Evolutionary conservation across 2,113 vertebrate species (phyloP), one percentile per base, ranked within the genome.

Genomic region (Cranoglanis bouderius): DNA sequence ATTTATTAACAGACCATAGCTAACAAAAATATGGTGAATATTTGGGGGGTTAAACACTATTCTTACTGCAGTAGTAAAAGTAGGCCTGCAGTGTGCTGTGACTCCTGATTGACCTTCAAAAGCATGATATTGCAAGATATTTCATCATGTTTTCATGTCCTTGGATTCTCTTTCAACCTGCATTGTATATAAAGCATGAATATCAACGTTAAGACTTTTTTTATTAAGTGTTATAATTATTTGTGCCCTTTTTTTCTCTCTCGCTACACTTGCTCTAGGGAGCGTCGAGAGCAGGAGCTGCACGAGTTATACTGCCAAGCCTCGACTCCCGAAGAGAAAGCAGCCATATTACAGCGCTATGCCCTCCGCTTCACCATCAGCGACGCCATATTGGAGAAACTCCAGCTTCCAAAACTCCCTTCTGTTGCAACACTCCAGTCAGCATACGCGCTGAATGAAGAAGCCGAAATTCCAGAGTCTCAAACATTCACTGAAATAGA

Each of bases 311-410:
- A 99, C 93, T 97, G 96, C 93, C 97, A 95, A 0, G 98, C 98
- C 0, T 95, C 94, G n/a, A 96, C 96, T 0, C 96, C 96, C 29
- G 98, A 98, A 87, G 98, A 99, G 92, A 98, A 98, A 0, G 96
- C 97, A 38, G 94, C 95, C 72, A 97, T 99, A 82, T 96, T 99
- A n/a, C 97, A 97, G 87, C 97, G 97, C 75, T 99, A 99, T 74
- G 97, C 97, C 0, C 98, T 99, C 91, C 97, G 98, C 85, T 99
- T 99, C 93, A 98, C 98, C 89, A 98, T 99, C 95, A 99, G 98
- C 0, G 98, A 99, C 89, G 97, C 98, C 85, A 97, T 98, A 74
- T 95, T 99, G 1, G 98, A 99, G 93, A 96, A 96, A 92, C 90
- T 99, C 90, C 97, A 99, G 92, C 97, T 99, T 94, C 98, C 98